Conservation (phyloP, 2,888 invertebrate genomes). For the Deilephila elpenor region DNA sequence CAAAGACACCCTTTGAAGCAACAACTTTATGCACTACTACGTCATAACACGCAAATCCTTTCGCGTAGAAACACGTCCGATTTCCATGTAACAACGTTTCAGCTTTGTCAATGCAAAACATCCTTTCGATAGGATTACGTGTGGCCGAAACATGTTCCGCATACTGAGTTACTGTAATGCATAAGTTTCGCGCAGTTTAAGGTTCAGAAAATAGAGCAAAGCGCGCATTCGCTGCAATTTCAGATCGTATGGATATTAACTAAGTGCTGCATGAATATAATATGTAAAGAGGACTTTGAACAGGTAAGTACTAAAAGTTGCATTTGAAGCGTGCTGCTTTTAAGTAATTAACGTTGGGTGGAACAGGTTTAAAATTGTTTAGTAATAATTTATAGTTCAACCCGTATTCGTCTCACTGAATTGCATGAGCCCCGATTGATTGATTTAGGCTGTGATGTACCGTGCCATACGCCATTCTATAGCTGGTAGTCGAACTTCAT, state of each 20-base stretch:
- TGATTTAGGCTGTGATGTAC: too few relatives aligned
- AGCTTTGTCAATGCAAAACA: slow-evolving; percentile 46
- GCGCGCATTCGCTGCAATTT: neutral
- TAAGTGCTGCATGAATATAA: neutral
- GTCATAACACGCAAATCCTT: neutral
- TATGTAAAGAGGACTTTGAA: neutral
- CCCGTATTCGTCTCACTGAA: too few relatives aligned
- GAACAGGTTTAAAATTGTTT: too few relatives aligned
- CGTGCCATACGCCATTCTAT: too few relatives aligned
- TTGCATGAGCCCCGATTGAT: too few relatives aligned
- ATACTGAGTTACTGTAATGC: slow-evolving; percentile 42
- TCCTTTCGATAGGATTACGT: slow-evolving; percentile 54
- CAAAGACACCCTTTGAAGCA: too few relatives aligned
- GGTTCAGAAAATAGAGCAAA: slow-evolving; percentile 23
- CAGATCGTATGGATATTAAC: neutral
- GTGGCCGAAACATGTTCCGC: slow-evolving; percentile 47
- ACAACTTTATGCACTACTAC: too few relatives aligned
- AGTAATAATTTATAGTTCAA: too few relatives aligned
- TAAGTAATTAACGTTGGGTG: too few relatives aligned
- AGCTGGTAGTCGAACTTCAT: too few relatives aligned
- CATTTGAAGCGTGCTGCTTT: too few relatives aligned
- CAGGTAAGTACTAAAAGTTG: neutral
- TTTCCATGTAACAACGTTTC: slow-evolving; percentile 29
- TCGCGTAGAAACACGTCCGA: neutral
- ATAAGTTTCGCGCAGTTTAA: slow-evolving; percentile 33